Percentiles rank a stretch among this genome's conserved stretches.
Evolutionary conservation across 37 sponge, comb jelly and placozoan species (phyloP).

Genomic region (Mnemiopsis leidyi): DNA sequence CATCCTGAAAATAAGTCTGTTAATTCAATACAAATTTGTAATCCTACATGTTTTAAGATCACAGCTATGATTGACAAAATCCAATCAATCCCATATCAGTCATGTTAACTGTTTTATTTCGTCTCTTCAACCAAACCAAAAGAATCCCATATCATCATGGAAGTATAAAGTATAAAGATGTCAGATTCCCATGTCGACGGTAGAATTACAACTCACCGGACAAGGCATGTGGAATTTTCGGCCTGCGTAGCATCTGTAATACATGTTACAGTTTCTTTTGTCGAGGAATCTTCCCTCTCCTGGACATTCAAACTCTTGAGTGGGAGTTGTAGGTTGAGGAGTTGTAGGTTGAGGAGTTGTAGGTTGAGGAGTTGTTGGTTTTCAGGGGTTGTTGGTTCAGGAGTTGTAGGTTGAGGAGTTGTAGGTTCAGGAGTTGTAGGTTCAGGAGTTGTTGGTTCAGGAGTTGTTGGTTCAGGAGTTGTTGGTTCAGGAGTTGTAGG

Average conservation of each 20-base stretch:
- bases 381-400: slow-evolving; percentile 25
- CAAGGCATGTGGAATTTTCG: slow-evolving; percentile 2
- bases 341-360: neutral
- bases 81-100: too few species aligned
- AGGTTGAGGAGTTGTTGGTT: slow-evolving; percentile 25
- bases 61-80: too few species aligned
- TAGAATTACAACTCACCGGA: neutral
- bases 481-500: slow-evolving; percentile 28
- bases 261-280: neutral
- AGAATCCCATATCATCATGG: too few species aligned
- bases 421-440: slow-evolving; percentile 27
- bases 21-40: too few species aligned
- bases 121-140: too few species aligned
- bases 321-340: neutral
- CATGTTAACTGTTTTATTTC: too few species aligned
- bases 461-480: slow-evolving; percentile 15
- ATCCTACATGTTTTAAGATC: too few species aligned
- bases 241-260: slow-evolving; percentile 9
- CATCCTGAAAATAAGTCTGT: neutral
- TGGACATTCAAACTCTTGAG: neutral
- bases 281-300: neutral
- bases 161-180: too few species aligned
- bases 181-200: too few species aligned
- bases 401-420: slow-evolving; percentile 20
- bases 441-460: slow-evolving; percentile 21